A percentile compares a stretch with the other conserved stretches of the same genome.
Conservation (phyloP, 2,797 vertebrate genomes). For the Rhinatrema bivittatum region DNA sequence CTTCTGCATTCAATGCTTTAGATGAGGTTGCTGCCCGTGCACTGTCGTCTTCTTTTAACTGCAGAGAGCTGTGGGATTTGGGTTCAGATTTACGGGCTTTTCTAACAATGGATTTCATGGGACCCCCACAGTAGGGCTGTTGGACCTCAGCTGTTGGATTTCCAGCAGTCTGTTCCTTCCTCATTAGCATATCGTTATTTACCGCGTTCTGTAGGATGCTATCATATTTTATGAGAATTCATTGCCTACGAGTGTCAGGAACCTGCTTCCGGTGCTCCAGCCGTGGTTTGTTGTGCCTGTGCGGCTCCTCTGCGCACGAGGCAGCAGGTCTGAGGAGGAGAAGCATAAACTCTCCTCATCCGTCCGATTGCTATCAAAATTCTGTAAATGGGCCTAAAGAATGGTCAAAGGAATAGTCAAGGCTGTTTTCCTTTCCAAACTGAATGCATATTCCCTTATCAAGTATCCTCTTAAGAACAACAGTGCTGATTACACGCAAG, state of each 20-base stretch:
- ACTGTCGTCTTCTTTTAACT: neutral
- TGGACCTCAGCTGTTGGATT: too few relatives aligned
- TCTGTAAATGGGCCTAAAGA: too few relatives aligned
- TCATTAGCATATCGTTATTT: fast-evolving
- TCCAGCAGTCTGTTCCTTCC: too few relatives aligned
- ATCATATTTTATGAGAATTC: neutral
- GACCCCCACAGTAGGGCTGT: too few relatives aligned
- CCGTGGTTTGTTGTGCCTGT: neutral
- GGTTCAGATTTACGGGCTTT: too few relatives aligned
- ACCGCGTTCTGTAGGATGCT: neutral
- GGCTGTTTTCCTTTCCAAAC: neutral
- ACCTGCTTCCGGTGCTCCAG: too few relatives aligned
- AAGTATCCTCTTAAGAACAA: constrained; percentile 24
- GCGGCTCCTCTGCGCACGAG: constrained; percentile 3
- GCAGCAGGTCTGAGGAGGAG: constrained; percentile 22
- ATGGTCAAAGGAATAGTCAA: constrained; percentile 6
- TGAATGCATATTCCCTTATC: constrained; percentile 19
- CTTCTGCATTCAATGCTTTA: neutral
- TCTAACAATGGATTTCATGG: too few relatives aligned
- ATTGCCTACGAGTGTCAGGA: too few relatives aligned
- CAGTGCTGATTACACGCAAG: constrained; percentile 48
- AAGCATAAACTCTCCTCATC: constrained; percentile 12
- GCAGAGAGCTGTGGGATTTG: too few relatives aligned
- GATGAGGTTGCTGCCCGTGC: neutral
- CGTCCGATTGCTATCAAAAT: constrained; percentile 1